A percentile compares a stretch with the other conserved stretches of the same genome.
Evolutionary conservation across 1,140 invertebrate species (phyloP).

Genomic region (Aradophagus sp.): DNA sequence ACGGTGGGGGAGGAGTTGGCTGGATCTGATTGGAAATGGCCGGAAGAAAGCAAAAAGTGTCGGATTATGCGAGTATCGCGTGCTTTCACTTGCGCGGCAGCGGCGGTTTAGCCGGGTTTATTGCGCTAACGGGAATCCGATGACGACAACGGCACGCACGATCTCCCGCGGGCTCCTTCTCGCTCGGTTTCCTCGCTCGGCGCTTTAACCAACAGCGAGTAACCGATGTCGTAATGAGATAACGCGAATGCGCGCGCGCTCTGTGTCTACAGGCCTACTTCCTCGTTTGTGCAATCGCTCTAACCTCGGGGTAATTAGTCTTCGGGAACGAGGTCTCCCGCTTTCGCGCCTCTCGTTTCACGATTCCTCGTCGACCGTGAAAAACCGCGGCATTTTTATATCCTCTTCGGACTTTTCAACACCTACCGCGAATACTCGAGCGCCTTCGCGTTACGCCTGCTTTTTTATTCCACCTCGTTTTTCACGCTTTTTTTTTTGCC

Average conservation of each 20-base stretch:
- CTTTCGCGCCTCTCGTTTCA: slow-evolving; percentile 38
- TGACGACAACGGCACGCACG: slow-evolving; percentile 48
- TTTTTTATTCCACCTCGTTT: too few species aligned
- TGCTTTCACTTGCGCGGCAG: slow-evolving; percentile 32
- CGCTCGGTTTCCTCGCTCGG: slow-evolving; percentile 36
- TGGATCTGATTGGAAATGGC: too few species aligned
- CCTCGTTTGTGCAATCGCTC: slow-evolving; percentile 55
- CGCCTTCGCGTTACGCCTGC: too few species aligned
- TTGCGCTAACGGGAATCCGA: slow-evolving; percentile 44
- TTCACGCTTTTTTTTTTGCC: too few species aligned
- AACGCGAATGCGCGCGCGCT: slow-evolving; percentile 10
- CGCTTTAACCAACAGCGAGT: slow-evolving; percentile 20
- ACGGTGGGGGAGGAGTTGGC: too few species aligned
- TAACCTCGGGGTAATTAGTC: slow-evolving; percentile 58
- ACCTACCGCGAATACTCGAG: not conserved
- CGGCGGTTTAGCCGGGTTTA: slow-evolving; percentile 27
- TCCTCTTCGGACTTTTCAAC: not conserved
- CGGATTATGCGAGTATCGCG: too few species aligned
- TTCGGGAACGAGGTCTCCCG: slow-evolving; percentile 46
- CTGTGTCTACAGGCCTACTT: slow-evolving; percentile 51
- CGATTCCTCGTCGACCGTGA: slow-evolving; percentile 42
- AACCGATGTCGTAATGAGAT: slow-evolving; percentile 59
- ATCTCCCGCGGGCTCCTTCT: slow-evolving; percentile 39
- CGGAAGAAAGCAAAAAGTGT: too few species aligned
- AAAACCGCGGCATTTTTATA: slow-evolving; percentile 12